Percentiles rank a stretch among this genome's conserved stretches.
These are phyloP conservation scores for Cantharis rustica DNA, from an alignment of 2,888 invertebrate genomes.

Conservation along the genomic window DNA sequence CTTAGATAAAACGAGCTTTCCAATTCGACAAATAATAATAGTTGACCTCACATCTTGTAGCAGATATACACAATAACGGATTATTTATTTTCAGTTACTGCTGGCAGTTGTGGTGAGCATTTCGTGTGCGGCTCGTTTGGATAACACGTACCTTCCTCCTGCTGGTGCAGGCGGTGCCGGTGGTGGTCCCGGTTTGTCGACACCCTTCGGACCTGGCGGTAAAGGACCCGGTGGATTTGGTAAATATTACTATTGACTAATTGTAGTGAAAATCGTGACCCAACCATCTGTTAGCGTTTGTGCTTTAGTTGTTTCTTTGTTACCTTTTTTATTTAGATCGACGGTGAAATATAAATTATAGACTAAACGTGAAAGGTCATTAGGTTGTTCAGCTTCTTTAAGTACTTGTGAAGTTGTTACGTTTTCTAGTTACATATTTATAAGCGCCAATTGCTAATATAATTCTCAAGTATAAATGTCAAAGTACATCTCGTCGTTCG, in stretches of 20 bases:
- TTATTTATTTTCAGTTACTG: slow-evolving; percentile 43
- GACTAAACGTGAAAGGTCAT: slow-evolving; percentile 35
- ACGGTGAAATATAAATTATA: slow-evolving; percentile 12
- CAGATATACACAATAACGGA: not conserved
- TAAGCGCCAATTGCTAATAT: slow-evolving; percentile 14
- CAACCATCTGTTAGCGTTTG: not conserved
- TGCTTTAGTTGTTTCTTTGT: slow-evolving; percentile 4
- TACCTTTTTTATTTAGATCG: slow-evolving; percentile 5
- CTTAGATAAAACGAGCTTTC: not conserved
- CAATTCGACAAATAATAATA: not conserved
- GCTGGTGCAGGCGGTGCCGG: slow-evolving; percentile 56
- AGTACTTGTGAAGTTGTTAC: slow-evolving; percentile 3
- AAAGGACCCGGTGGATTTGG: slow-evolving; percentile 36
- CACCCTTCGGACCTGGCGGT: slow-evolving; percentile 47
- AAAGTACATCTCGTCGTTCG: not conserved
- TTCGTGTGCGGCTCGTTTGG: slow-evolving; percentile 59
- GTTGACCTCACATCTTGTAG: not conserved
- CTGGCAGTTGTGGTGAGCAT: slow-evolving; percentile 54
- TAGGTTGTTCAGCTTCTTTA: slow-evolving; percentile 15
- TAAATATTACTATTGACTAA: slow-evolving; percentile 9
- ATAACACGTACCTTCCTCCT: slow-evolving; percentile 65
- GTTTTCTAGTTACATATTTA: slow-evolving; percentile 20
- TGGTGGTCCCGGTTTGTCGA: slow-evolving; percentile 54
- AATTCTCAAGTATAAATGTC: slow-evolving; percentile 9
- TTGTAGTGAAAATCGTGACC: not conserved